phyloP scores from a whole-genome alignment of 2,797 vertebrate genomes.

The Champsocephalus gunnari region DNA sequence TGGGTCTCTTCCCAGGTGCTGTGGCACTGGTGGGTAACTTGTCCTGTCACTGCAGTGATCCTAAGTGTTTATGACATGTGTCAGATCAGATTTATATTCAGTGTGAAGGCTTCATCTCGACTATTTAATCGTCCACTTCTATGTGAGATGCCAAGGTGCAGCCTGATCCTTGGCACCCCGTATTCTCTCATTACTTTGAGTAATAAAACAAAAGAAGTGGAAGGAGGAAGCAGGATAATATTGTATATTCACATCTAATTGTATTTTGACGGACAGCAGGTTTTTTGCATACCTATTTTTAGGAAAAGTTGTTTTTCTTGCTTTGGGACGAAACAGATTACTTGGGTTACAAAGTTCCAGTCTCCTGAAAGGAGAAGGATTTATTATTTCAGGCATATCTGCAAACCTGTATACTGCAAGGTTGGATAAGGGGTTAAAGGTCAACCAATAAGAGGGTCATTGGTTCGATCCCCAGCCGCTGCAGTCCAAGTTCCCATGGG shows the following conservation, averaged over 20 bases:
- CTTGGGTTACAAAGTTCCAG: not conserved
- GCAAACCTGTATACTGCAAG: not conserved
- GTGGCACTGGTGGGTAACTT: conserved; percentile 74
- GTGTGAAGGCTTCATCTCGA: conserved; percentile 74
- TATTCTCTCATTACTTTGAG: conserved; percentile 74
- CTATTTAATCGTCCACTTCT: conserved; percentile 72
- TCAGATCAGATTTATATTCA: conserved; percentile 77
- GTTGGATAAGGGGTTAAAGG: no score
- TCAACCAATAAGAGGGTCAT: no score
- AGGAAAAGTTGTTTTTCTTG: conserved; percentile 12
- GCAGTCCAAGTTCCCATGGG: no score
- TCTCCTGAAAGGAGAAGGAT: not conserved
- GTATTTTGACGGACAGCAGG: conserved; percentile 39
- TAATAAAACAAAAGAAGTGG: conserved; percentile 64
- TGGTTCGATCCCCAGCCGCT: no score
- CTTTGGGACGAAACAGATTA: not conserved
- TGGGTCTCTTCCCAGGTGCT: conserved; percentile 60
- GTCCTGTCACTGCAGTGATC: conserved; percentile 66
- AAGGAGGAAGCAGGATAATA: conserved; percentile 37
- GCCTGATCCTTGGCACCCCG: conserved; percentile 55
- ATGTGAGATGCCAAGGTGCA: conserved; percentile 49
- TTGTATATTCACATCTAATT: conserved; percentile 40
- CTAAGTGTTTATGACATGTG: conserved; percentile 80
- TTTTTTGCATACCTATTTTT: conserved; percentile 34
- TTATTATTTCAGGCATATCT: conserved; percentile 3